Evolutionary conservation across 2,113 vertebrate genomes (phyloP), one percentile per base, ranked within the genome.

Genomic region (Silurus glanis): DNA sequence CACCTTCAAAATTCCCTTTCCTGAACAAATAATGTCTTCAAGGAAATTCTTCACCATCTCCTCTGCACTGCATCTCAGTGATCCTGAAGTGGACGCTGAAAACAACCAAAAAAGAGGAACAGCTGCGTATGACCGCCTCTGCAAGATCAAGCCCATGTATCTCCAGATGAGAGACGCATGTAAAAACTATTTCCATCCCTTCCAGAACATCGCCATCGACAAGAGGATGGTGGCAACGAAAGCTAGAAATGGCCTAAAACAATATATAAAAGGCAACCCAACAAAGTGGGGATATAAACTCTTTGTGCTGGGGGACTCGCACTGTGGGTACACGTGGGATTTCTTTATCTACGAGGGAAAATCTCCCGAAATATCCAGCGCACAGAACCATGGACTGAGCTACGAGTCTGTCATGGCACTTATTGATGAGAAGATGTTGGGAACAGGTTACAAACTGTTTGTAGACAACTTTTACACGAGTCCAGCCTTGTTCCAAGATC

Each of bases 201-300:
- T 17, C 89, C 91, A 72, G 91, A 87, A 89, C 16, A 6, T 89
- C 1, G 23, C 82, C 14, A 90, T 93, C 19, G 92, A 92, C 59
- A 91, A 94, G 56, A 79, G 91, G 4, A 93, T 94, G 92, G 93
- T 93, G 47, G 91, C 91, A 0, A 91, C 76, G 0, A 93, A 91
- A 87, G 91, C 91, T 0, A 75, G 88, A 53, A 91, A 88, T 0
- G 87, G 89, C 0, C 53, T 93, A 8, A 94, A 93, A 93, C 90
- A 0, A 92, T 91, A 81, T 92, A 91, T 89, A 91, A 37, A 69
- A 16, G 28, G 6, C 17, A 45, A 71, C 13, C 28, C 37, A 17
- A 28, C 45, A 3, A 5, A 0, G 13, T 71, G 37, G 67, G 67
- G 90, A 0, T 92, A 90, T 23, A 94, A 93, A 87, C 88, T 94